Conservation (phyloP, 2,113 vertebrate species). For the Oryzias javanicus region DNA sequence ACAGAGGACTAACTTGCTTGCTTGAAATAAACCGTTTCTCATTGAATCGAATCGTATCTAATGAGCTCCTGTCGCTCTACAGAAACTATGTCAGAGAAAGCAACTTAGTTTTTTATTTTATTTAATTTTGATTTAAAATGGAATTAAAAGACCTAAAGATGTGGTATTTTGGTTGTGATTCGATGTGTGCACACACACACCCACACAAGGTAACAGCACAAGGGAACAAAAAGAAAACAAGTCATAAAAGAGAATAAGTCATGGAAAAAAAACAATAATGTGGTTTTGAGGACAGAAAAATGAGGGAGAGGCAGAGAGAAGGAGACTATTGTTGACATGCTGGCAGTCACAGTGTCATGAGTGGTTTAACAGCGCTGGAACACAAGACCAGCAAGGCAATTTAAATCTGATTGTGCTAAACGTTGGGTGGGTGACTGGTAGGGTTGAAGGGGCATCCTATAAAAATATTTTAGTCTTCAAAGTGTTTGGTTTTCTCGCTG, state of each 20-base stretch:
- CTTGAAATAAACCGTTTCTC: too few species aligned
- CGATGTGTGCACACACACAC: not conserved
- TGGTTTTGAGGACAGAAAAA: slow-evolving; percentile 49
- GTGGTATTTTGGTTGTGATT: too few species aligned
- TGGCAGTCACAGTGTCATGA: slow-evolving; percentile 69
- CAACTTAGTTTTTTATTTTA: too few species aligned
- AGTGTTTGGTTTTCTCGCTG: slow-evolving; percentile 61
- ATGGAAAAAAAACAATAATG: slow-evolving; percentile 71
- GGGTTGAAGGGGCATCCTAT: slow-evolving; percentile 39
- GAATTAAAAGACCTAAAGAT: too few species aligned
- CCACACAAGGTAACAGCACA: slow-evolving; percentile 7
- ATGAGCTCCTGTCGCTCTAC: too few species aligned
- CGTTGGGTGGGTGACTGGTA: slow-evolving; percentile 19
- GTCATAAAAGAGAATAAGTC: slow-evolving; percentile 47
- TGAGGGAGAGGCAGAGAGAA: slow-evolving; percentile 31
- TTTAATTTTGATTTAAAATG: too few species aligned
- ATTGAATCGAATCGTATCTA: too few species aligned
- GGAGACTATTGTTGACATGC: slow-evolving; percentile 68
- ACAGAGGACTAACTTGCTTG: too few species aligned
- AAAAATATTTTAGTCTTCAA: slow-evolving; percentile 73
- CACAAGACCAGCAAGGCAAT: slow-evolving; percentile 59
- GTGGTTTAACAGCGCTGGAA: slow-evolving; percentile 68
- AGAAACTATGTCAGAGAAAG: too few species aligned
- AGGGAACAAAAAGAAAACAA: slow-evolving; percentile 44
- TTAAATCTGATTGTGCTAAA: slow-evolving; percentile 63